Base-by-base conservation (phyloP, 2,113 vertebrate genomes). In the Cynopterus brachyotis region DNA sequence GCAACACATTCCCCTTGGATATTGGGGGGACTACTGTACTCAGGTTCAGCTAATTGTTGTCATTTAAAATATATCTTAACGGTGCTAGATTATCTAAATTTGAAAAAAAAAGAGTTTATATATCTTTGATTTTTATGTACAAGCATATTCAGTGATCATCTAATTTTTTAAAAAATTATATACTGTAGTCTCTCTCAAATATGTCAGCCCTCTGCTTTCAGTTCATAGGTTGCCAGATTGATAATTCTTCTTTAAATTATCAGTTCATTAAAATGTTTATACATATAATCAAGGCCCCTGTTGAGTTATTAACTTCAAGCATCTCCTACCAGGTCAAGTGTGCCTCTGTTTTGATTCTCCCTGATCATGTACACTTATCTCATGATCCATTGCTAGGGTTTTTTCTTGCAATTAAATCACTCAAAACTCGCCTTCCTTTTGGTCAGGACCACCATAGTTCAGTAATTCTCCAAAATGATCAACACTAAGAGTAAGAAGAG, bases 341-440 rank as follows among this genome's bases (percentile, higher is more conserved):
- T 19, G n/a, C 42, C 75, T 60, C 53, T 28, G 32, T 19, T 53
- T 37, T 22, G 22, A 5, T 28, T 28, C 40, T n/a, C 28, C 16
- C 42, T 69, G 26, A 7, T 60, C 57, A 0, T 4, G 37, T 3
- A 0, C 15, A 0, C 26, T 64, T 8, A 12, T n/a, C 64, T 92
- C 9, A 4, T 9, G 50, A 35, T 35, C 7, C 50, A 26, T 40
- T 45, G 50, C 40, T 28, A 28, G n/a, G 53, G 35, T n/a, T 89
- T 57, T 42, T 60, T 64, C 79, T 50, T 62, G 40, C 89, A 55
- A 78, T 24, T 10, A 30, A 20, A 26, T 55, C 62, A 62, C 70
- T 83, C 45, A 35, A 16, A 78, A 40, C 30, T 40, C 62, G 26
- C 10, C 59, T 62, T 62, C 1, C 26, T 30, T 62, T 62, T 28